These are phyloP conservation scores for Cynocephalus volans DNA, from an alignment of 2,113 vertebrate species.

Conservation along the genomic window DNA sequence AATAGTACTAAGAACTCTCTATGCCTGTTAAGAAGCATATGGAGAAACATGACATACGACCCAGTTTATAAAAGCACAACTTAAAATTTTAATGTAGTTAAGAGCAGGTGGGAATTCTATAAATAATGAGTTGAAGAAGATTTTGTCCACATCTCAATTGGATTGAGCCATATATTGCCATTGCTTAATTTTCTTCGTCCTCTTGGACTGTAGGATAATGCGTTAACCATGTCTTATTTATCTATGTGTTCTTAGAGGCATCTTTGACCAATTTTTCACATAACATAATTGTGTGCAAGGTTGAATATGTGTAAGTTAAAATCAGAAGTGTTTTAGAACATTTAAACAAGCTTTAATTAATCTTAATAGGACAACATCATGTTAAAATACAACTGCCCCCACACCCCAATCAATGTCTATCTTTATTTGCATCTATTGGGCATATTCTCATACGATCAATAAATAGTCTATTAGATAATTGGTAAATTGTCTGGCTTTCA, in stretches of 20 bases:
- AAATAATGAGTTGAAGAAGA: slow-evolving; percentile 50
- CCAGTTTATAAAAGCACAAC: slow-evolving; percentile 62
- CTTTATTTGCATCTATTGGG: neutral
- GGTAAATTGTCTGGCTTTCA: neutral
- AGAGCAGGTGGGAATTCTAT: slow-evolving; percentile 61
- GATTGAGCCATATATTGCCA: neutral
- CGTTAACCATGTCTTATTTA: slow-evolving; percentile 18
- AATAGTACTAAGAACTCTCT: slow-evolving; percentile 28
- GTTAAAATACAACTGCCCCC: neutral
- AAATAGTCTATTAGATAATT: neutral
- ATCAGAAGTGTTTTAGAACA: neutral
- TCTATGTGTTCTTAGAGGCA: neutral
- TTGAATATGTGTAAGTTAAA: neutral
- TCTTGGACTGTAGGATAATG: slow-evolving; percentile 52
- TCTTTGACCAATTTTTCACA: slow-evolving; percentile 36
- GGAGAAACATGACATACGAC: slow-evolving; percentile 60
- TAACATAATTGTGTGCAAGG: neutral
- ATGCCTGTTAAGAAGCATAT: slow-evolving; percentile 68
- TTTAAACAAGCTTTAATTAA: neutral
- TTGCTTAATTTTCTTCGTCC: slow-evolving; percentile 51
- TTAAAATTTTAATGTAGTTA: slow-evolving; percentile 71
- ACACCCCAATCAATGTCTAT: rapidly evolving
- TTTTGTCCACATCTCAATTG: slow-evolving; percentile 51
- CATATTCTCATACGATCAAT: neutral
- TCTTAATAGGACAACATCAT: neutral